These are phyloP conservation scores for Athene cunicularia DNA, from an alignment of 2,113 vertebrate species.

Conservation along the genomic window DNA sequence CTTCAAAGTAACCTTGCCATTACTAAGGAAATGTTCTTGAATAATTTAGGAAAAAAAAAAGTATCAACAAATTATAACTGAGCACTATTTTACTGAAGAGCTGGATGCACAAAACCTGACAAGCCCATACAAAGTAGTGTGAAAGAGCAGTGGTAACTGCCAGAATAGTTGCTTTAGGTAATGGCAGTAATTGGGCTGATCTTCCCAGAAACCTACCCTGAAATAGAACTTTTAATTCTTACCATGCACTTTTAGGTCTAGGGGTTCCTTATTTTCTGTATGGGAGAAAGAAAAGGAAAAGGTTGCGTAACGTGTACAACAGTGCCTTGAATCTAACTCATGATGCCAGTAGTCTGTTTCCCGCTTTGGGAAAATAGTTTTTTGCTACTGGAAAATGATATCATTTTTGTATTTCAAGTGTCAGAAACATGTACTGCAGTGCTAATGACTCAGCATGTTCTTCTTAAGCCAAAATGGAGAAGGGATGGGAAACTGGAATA, in stretches of 20 bases:
- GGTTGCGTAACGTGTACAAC: neutral
- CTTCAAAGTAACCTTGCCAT: neutral
- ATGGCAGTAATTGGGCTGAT: neutral
- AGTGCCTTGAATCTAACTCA: neutral
- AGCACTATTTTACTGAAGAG: neutral
- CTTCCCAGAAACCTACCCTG: neutral
- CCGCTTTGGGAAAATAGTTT: neutral
- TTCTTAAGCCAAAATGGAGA: neutral
- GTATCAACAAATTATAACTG: neutral
- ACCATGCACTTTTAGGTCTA: neutral
- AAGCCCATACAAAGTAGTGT: neutral
- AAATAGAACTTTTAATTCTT: neutral
- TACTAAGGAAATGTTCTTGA: neutral
- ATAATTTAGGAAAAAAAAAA: neutral
- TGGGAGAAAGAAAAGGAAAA: neutral
- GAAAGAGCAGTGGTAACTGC: neutral
- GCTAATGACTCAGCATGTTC: neutral
- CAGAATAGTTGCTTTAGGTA: neutral
- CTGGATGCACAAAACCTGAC: neutral
- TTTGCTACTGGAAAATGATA: neutral
- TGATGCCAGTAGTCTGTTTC: neutral
- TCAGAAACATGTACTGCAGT: neutral
- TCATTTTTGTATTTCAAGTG: neutral
- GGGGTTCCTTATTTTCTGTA: neutral
- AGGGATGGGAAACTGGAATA: neutral